Evolutionary conservation across 2,888 invertebrate species (phyloP).

Genomic region (Leucania comma): DNA sequence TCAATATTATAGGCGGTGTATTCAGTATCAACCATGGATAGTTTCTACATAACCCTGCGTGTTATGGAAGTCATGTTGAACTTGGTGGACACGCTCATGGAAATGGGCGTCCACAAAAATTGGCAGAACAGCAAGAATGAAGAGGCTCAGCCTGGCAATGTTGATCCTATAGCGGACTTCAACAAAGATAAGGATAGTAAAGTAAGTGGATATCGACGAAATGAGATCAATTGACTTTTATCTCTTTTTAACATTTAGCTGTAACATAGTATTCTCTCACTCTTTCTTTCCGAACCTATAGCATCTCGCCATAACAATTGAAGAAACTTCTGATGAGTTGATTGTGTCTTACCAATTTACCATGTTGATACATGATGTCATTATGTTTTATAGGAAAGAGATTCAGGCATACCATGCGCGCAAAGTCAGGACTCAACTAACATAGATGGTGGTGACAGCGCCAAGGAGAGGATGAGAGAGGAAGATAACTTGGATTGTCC

Average conservation of each 20-base stretch:
- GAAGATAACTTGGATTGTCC: slow-evolving; percentile 90
- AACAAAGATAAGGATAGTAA: slow-evolving; percentile 86
- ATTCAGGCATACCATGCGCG: slow-evolving; percentile 86
- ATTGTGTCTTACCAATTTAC: too few relatives aligned
- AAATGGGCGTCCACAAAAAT: slow-evolving; percentile 95
- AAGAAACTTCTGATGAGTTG: too few relatives aligned
- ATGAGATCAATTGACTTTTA: neutral
- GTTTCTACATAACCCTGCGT: slow-evolving; percentile 95
- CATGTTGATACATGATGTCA: neutral
- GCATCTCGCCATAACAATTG: too few relatives aligned
- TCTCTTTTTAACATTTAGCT: neutral
- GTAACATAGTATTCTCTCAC: neutral
- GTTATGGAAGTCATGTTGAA: slow-evolving; percentile 98
- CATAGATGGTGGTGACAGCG: slow-evolving; percentile 84
- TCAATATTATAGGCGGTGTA: slow-evolving; percentile 93
- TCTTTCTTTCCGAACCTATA: neutral
- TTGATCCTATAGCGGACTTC: slow-evolving; percentile 83
- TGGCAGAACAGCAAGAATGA: slow-evolving; percentile 84
- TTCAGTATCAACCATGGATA: slow-evolving; percentile 96
- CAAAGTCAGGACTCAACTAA: slow-evolving; percentile 89
- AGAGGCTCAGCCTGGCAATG: slow-evolving; percentile 77
- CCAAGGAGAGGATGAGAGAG: slow-evolving; percentile 82
- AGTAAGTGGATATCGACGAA: slow-evolving; percentile 65
- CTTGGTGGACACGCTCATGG: slow-evolving; percentile 97
- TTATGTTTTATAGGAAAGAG: slow-evolving; percentile 78